Evolutionary conservation across 2,797 vertebrate species (phyloP).

Genomic region (Brotula barbata): DNA sequence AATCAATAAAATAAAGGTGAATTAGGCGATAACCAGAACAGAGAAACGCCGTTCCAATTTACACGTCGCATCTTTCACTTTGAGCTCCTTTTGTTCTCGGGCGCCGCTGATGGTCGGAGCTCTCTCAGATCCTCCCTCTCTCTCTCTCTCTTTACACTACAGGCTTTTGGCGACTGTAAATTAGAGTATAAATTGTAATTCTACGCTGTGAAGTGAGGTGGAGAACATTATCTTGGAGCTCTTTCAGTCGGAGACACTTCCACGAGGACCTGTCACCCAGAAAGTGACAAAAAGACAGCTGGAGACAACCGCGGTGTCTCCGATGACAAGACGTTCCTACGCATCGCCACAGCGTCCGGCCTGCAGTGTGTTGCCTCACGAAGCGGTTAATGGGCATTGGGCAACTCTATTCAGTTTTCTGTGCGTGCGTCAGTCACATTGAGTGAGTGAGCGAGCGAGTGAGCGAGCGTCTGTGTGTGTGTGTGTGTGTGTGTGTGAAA

Average conservation of each 20-base stretch:
- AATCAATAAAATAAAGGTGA: conserved; percentile 13
- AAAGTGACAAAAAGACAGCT: conserved; percentile 46
- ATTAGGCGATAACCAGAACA: conserved; percentile 20
- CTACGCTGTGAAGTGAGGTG: conserved; percentile 48
- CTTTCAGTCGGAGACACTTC: conserved; percentile 33
- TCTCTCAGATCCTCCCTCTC: conserved; percentile 35
- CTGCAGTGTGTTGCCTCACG: conserved; percentile 31
- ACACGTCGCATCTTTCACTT: conserved; percentile 38
- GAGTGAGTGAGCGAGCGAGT: background rate
- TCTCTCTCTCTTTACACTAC: conserved; percentile 16
- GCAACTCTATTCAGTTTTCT: conserved; percentile 17
- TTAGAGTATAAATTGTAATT: conserved; percentile 54
- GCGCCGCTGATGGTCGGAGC: conserved; percentile 33
- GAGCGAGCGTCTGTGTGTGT: conserved; percentile 15
- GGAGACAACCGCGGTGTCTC: conserved; percentile 19
- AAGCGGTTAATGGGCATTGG: conserved; percentile 53
- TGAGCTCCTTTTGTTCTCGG: conserved; percentile 40
- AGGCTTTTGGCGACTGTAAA: conserved; percentile 48
- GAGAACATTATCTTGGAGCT: conserved; percentile 54
- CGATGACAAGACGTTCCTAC: conserved; percentile 44
- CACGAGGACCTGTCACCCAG: conserved; percentile 18
- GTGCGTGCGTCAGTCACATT: conserved; percentile 32
- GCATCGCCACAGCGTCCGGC: conserved; percentile 35
- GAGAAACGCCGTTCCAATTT: conserved; percentile 29
- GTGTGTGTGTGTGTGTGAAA: background rate